These are phyloP conservation scores for Drosophila eohydei DNA, from an alignment of 2,888 invertebrate genomes.

Conservation along the genomic window DNA sequence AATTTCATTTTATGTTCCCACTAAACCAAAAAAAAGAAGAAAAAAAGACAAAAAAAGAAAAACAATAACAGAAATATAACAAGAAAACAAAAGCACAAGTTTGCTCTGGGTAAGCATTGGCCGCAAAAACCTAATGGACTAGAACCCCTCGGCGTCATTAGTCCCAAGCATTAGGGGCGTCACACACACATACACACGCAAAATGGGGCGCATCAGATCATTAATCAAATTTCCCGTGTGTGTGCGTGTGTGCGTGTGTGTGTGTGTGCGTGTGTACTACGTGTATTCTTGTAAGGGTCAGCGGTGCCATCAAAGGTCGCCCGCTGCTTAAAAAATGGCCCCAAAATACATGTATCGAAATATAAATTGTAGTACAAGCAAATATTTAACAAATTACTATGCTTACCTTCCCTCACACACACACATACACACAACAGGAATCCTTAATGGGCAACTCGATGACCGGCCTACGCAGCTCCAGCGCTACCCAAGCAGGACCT, in stretches of 20 bases:
- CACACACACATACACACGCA: constrained; percentile 14
- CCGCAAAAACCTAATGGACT: constrained; percentile 72
- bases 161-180: constrained; percentile 34
- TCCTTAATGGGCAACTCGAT: constrained; percentile 87
- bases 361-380: constrained; percentile 80
- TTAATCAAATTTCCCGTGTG: constrained; percentile 71
- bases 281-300: constrained; percentile 45
- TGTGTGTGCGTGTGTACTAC: constrained; percentile 11
- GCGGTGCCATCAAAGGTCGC: constrained; percentile 50
- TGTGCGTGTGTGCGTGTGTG: constrained; percentile 15
- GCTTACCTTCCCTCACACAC: constrained; percentile 45
- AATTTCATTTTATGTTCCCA: constrained; percentile 67
- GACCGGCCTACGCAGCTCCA: constrained; percentile 86
- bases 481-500: constrained; percentile 89
- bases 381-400: constrained; percentile 80
- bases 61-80: constrained; percentile 21
- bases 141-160: constrained; percentile 73
- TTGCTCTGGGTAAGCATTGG: constrained; percentile 63
- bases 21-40: constrained; percentile 29
- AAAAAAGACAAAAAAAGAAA: constrained; percentile 25
- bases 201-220: constrained; percentile 61
- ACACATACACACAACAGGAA: constrained; percentile 85
- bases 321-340: constrained; percentile 59
- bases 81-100: constrained; percentile 46
- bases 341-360: constrained; percentile 71